Conservation (phyloP, 2,888 invertebrate genomes). For the Anorthoa munda region DNA sequence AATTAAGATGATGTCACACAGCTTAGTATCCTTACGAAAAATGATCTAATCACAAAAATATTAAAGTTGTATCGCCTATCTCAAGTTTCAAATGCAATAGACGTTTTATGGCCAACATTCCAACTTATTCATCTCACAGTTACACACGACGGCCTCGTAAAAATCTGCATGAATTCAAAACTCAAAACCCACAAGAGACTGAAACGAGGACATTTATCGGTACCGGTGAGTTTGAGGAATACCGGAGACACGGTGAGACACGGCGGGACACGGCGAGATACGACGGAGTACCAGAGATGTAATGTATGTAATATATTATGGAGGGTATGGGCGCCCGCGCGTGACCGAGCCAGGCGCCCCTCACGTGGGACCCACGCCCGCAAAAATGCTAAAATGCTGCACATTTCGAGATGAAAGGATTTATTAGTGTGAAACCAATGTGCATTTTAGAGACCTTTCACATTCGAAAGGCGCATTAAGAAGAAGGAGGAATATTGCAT, state of each 20-base stretch:
- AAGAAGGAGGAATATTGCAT: no score
- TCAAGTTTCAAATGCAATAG: slow-evolving; percentile 1
- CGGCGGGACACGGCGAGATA: not conserved
- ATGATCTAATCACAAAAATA: slow-evolving; percentile 13
- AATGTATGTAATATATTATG: slow-evolving; percentile 61
- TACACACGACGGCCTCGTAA: slow-evolving; percentile 13
- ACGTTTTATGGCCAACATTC: not conserved
- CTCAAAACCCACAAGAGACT: slow-evolving; percentile 29
- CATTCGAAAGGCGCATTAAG: no score
- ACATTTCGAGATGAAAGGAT: slow-evolving; percentile 29
- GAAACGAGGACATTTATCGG: slow-evolving; percentile 57
- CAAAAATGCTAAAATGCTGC: slow-evolving; percentile 13
- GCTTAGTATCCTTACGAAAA: not conserved
- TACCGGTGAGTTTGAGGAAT: slow-evolving; percentile 58
- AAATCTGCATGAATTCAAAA: slow-evolving; percentile 44
- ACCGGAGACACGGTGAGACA: slow-evolving; percentile 18
- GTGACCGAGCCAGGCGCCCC: slow-evolving; percentile 41
- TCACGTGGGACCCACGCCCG: slow-evolving; percentile 6
- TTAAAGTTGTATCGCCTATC: not conserved
- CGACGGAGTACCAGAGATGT: slow-evolving; percentile 22
- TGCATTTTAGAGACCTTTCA: not conserved
- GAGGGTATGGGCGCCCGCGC: slow-evolving; percentile 57
- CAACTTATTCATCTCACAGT: not conserved
- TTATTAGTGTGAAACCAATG: not conserved
- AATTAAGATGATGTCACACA: slow-evolving; percentile 30